Evolutionary conservation across 2,797 vertebrate species (phyloP).

Genomic region (Myotis planiceps): DNA sequence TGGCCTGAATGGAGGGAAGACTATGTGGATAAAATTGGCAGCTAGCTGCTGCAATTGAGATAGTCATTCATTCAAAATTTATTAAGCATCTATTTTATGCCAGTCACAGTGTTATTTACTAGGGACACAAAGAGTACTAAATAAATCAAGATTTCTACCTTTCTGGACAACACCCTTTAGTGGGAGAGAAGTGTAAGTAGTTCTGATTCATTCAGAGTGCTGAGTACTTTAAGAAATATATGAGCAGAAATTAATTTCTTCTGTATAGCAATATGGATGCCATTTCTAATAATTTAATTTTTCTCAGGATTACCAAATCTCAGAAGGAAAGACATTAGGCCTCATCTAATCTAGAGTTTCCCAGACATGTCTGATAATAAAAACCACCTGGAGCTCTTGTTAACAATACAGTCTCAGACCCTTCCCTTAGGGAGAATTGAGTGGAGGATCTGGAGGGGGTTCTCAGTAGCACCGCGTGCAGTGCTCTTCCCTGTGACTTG

Average conservation of each 20-base stretch:
- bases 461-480: background rate
- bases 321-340: conserved; percentile 11
- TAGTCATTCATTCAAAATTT: background rate
- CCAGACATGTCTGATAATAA: background rate
- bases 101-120: background rate
- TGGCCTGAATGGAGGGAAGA: background rate
- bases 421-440: background rate
- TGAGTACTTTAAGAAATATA: conserved; percentile 22
- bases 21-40: background rate
- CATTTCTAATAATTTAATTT: conserved; percentile 26
- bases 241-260: conserved; percentile 18
- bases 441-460: background rate
- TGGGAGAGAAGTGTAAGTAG: background rate
- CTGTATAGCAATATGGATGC: background rate
- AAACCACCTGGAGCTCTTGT: background rate
- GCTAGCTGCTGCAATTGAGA: background rate
- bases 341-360: background rate
- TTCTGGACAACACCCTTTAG: background rate
- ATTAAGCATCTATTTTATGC: background rate
- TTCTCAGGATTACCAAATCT: background rate
- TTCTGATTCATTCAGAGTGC: background rate
- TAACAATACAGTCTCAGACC: background rate
- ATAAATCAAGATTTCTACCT: background rate
- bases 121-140: background rate
- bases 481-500: background rate